Base-by-base conservation (phyloP, 2,888 invertebrate species). In the Zeuzera pyrina region DNA sequence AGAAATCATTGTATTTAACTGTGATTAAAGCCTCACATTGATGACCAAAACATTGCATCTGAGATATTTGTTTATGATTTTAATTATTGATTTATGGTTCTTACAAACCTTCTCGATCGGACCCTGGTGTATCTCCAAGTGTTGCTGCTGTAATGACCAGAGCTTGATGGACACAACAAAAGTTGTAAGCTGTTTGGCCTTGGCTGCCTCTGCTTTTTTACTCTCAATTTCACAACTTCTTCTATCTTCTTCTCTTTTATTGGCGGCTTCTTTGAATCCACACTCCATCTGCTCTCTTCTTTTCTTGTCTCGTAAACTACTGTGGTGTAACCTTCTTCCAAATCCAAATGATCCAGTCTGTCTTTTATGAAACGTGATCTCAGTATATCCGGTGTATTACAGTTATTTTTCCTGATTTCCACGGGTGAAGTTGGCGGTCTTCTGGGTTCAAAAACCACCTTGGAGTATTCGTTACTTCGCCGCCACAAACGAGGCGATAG, bases 61-160 rank as follows among this genome's bases (percentile, higher is more conserved):
- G n/a, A n/a, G n/a, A n/a, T n/a, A n/a, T n/a, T n/a, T n/a, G n/a
- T n/a, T n/a, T n/a, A n/a, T n/a, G n/a, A n/a, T n/a, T n/a, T n/a
- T n/a, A n/a, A n/a, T n/a, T n/a, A n/a, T n/a, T n/a, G n/a, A n/a
- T n/a, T n/a, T n/a, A n/a, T n/a, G n/a, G n/a, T n/a, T n/a, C n/a
- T n/a, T n/a, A 62, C 72, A 36, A 49, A 83, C 83, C 83, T 81
- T 47, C 73, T 76, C 0, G 83, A 81, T 12, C 83, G 59, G 22
- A 79, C 77, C 38, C 78, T 64, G 21, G 81, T 81, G 41, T 83
- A 83, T 36, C 81, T 60, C 81, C 83, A 83, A 5, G 83, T 83
- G 33, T 64, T 72, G 39, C 83, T 83, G 45, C 77, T 79, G 39
- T 83, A 81, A 38, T 81, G 83, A 33, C 83, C 81, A 6, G 79